Evolutionary conservation across 2,888 invertebrate genomes (phyloP).

Genomic region (Drosophila melanosoma): DNA sequence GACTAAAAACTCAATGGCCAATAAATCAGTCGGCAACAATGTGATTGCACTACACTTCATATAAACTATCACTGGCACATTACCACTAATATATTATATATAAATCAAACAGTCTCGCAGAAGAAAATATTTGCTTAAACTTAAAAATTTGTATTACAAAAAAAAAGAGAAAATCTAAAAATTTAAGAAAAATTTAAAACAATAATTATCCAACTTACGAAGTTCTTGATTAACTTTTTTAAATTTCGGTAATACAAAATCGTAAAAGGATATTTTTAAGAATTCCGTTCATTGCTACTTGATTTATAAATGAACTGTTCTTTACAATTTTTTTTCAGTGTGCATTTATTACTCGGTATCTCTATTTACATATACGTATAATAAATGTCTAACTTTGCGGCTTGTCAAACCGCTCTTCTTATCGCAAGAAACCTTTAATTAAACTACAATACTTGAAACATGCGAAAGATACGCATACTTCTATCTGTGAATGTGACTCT

Average conservation of each 20-base stretch:
- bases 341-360: slow-evolving; percentile 24
- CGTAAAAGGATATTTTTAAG: background rate
- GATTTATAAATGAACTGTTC: background rate
- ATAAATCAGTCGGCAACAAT: slow-evolving; percentile 58
- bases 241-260: background rate
- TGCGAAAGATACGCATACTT: slow-evolving; percentile 31
- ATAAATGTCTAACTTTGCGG: slow-evolving; percentile 5
- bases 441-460: slow-evolving; percentile 54
- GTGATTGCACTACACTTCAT: slow-evolving; percentile 31
- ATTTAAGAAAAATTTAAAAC: background rate
- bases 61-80: slow-evolving; percentile 1
- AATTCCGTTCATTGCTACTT: background rate
- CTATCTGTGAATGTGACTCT: slow-evolving; percentile 11
- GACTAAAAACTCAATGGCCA: slow-evolving; percentile 41
- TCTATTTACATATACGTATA: background rate
- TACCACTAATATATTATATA: background rate
- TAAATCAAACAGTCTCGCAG: background rate
- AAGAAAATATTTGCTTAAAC: background rate
- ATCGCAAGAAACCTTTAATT: slow-evolving; percentile 54
- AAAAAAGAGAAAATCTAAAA: background rate
- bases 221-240: background rate
- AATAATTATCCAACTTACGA: background rate
- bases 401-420: slow-evolving; percentile 52
- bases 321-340: background rate
- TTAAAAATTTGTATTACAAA: background rate